These are phyloP conservation scores for Allophyes oxyacanthae DNA, from an alignment of 2,888 invertebrate species.

Conservation along the genomic window DNA sequence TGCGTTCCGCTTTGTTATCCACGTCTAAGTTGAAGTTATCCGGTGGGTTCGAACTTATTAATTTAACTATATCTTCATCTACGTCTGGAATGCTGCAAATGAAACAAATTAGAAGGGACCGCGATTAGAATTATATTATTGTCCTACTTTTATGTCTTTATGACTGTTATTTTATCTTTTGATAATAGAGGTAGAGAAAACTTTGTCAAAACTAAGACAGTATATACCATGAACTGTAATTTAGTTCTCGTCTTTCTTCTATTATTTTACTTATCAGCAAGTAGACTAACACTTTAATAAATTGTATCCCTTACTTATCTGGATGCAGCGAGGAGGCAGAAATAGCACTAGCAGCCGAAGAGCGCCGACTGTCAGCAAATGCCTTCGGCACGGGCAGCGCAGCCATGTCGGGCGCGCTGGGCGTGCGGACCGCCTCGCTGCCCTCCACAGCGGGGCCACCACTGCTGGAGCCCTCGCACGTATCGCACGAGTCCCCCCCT, in stretches of 20 bases:
- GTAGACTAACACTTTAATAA: too few species aligned
- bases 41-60: slow-evolving; percentile 79
- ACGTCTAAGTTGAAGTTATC: slow-evolving; percentile 75
- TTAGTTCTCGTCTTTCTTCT: too few species aligned
- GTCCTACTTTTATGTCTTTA: too few species aligned
- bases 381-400: slow-evolving; percentile 92
- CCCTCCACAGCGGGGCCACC: slow-evolving; percentile 80
- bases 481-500: slow-evolving; percentile 67
- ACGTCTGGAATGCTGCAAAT: slow-evolving; percentile 87
- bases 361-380: slow-evolving; percentile 94
- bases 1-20: slow-evolving; percentile 68
- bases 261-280: too few species aligned
- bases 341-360: slow-evolving; percentile 89
- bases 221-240: too few species aligned
- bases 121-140: not conserved
- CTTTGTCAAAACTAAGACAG: too few species aligned
- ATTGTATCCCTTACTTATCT: slow-evolving; percentile 71
- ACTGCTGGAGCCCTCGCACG: slow-evolving; percentile 60
- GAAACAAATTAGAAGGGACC: slow-evolving; percentile 12
- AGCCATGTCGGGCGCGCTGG: slow-evolving; percentile 55
- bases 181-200: too few species aligned
- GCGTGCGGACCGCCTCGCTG: slow-evolving; percentile 45
- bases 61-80: slow-evolving; percentile 87
- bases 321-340: slow-evolving; percentile 83
- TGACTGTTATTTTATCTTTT: too few species aligned